phyloP scores from a whole-genome alignment of 2,797 vertebrate species.

The Prionace glauca region DNA sequence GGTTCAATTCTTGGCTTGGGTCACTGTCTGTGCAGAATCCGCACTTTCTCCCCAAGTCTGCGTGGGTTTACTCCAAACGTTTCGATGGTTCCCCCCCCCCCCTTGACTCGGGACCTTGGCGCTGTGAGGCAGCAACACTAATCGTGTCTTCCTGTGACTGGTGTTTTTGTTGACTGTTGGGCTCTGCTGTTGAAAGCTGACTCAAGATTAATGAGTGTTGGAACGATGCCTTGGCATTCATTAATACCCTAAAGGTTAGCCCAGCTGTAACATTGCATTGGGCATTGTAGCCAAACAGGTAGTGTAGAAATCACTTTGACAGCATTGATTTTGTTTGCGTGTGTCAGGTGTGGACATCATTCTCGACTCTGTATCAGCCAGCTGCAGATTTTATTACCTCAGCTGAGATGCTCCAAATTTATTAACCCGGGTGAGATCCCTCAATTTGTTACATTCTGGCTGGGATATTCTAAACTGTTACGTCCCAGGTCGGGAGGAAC shows the following conservation, averaged over 20 bases:
- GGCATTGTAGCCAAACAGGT: background rate
- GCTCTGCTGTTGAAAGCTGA: background rate
- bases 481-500: too few relatives aligned
- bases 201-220: constrained; percentile 16
- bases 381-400: background rate
- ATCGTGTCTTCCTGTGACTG: background rate
- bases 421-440: too few relatives aligned
- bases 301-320: background rate
- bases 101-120: too few relatives aligned
- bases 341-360: background rate
- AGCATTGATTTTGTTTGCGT: background rate
- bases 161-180: background rate
- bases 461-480: too few relatives aligned
- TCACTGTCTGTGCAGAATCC: too few relatives aligned
- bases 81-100: too few relatives aligned
- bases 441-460: too few relatives aligned
- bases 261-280: constrained; percentile 2
- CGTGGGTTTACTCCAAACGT: too few relatives aligned
- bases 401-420: too few relatives aligned
- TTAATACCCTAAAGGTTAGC: background rate
- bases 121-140: too few relatives aligned
- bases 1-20: too few relatives aligned
- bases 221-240: background rate
- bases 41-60: too few relatives aligned
- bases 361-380: background rate